Conservation (phyloP, 2,797 vertebrate genomes). For the Falco peregrinus region DNA sequence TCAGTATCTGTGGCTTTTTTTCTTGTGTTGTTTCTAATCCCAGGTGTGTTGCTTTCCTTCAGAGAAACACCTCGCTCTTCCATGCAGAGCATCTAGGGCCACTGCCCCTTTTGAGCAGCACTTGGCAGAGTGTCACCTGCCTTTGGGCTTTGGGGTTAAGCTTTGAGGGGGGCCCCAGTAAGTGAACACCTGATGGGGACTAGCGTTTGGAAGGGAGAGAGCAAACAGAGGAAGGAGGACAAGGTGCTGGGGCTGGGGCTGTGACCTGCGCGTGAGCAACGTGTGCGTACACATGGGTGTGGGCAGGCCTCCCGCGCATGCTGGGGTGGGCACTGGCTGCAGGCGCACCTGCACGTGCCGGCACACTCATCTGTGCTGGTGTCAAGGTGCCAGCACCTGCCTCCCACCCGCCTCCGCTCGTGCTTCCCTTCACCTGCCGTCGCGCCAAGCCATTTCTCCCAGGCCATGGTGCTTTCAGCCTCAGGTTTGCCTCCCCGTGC, state of each 20-base stretch:
- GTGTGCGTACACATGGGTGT: accelerated
- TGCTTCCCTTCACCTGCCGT: background rate
- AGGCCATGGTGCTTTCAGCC: accelerated
- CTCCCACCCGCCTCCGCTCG: background rate
- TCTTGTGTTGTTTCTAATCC: background rate
- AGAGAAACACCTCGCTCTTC: background rate
- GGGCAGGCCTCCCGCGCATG: background rate
- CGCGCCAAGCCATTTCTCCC: accelerated
- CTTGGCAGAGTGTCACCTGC: background rate
- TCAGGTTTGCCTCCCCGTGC: background rate
- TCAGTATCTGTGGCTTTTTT: slow-evolving; percentile 13
- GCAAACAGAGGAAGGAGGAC: background rate
- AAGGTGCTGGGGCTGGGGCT: background rate
- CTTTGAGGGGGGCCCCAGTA: background rate
- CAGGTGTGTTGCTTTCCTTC: background rate
- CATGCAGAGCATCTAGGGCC: background rate
- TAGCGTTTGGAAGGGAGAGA: background rate
- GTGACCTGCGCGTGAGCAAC: accelerated
- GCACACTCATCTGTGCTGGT: background rate
- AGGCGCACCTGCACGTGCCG: background rate
- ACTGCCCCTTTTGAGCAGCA: background rate
- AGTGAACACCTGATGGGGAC: background rate
- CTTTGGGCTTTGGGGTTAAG: background rate
- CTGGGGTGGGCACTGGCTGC: background rate
- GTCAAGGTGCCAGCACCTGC: background rate